These are phyloP conservation scores for Yponomeuta malinellus DNA, from an alignment of 2,888 invertebrate species.

Conservation along the genomic window DNA sequence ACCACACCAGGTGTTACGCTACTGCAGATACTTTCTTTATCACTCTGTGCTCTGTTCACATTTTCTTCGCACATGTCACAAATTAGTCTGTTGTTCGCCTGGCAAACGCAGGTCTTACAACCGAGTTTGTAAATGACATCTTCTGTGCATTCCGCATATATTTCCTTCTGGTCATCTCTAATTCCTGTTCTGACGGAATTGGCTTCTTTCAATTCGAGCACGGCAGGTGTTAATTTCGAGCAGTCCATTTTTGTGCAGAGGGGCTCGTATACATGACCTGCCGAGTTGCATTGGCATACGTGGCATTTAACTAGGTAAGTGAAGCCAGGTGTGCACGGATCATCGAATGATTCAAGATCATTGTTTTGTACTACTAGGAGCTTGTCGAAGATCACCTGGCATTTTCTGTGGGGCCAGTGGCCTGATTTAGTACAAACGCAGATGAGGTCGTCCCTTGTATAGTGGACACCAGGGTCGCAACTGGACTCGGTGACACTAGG, in stretches of 20 bases:
- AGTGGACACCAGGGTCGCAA: conserved; percentile 50
- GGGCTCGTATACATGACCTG: conserved; percentile 34
- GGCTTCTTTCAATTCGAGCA: conserved; percentile 18
- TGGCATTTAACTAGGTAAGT: conserved; percentile 53
- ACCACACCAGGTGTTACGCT: conserved; percentile 35
- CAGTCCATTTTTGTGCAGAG: conserved; percentile 48
- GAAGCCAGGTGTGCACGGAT: conserved; percentile 36
- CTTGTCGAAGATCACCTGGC: conserved; percentile 49
- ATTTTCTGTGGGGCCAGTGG: conserved; percentile 57
- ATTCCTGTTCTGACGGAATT: conserved; percentile 5
- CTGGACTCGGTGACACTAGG: conserved; percentile 19
- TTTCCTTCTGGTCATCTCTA: conserved; percentile 28
- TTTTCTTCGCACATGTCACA: conserved; percentile 51
- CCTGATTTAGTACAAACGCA: conserved; percentile 58
- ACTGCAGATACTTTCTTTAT: conserved; percentile 25
- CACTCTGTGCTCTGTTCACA: conserved; percentile 23
- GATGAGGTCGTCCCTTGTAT: conserved; percentile 37
- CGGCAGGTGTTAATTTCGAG: conserved; percentile 30
- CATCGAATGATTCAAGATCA: too few relatives aligned
- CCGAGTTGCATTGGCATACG: conserved; percentile 48
- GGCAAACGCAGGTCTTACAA: conserved; percentile 70
- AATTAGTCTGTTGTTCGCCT: conserved; percentile 59
- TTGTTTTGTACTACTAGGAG: conserved; percentile 40
- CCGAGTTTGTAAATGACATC: conserved; percentile 59
- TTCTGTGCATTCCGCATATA: conserved; percentile 53